Percentiles rank a stretch among this genome's conserved stretches.
Conservation (phyloP, 2,113 vertebrate genomes). For the Bettongia penicillata region DNA sequence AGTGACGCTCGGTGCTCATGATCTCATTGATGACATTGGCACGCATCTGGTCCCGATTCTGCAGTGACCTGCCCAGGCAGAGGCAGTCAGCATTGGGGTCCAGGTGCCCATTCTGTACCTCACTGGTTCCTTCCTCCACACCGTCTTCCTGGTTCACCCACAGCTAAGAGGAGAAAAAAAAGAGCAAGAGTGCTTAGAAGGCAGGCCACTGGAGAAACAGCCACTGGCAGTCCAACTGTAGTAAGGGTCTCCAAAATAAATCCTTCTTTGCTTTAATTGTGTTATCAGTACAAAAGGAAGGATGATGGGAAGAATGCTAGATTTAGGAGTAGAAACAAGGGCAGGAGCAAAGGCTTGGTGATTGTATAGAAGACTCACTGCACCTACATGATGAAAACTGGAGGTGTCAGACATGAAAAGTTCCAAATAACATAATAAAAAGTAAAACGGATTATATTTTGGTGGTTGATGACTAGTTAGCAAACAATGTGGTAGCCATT, state of each 20-base stretch:
- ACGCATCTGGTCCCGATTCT: conserved; percentile 99
- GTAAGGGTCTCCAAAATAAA: neutral
- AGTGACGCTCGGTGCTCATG: conserved; percentile 99
- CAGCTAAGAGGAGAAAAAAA: conserved; percentile 85
- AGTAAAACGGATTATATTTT: neutral
- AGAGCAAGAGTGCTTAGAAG: conserved; percentile 42
- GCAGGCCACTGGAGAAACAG: neutral
- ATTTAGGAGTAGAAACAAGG: neutral
- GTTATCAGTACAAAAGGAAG: neutral
- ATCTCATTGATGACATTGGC: conserved; percentile 99
- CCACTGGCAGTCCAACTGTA: neutral
- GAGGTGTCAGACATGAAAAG: neutral
- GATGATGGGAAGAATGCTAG: neutral
- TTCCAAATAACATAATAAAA: neutral
- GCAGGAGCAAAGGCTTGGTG: neutral
- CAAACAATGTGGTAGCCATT: neutral
- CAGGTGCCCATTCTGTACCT: conserved; percentile 97
- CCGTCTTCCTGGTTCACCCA: conserved; percentile 99
- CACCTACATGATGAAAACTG: neutral
- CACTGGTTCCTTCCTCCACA: conserved; percentile 95
- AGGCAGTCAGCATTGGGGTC: conserved; percentile 97
- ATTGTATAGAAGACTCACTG: neutral
- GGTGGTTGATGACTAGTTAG: neutral
- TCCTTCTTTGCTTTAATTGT: neutral
- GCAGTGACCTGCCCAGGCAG: conserved; percentile 94